phyloP scores from a whole-genome alignment of 1,140 invertebrate genomes.

The Galendromus occidentalis region DNA sequence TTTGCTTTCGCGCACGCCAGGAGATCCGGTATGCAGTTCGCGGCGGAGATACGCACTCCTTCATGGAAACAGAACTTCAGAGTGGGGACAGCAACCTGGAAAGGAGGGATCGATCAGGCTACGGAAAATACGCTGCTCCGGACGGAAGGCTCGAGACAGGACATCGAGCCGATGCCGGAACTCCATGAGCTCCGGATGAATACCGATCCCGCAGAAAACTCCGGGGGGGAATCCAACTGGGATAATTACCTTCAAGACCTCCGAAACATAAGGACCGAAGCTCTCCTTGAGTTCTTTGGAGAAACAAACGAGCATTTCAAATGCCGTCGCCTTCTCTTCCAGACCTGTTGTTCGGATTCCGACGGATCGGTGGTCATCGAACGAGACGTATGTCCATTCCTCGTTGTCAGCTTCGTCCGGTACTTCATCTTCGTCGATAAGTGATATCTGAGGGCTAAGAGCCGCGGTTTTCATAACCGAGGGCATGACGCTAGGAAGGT shows the following conservation, averaged over 20 bases:
- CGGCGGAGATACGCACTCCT: conserved; percentile 63
- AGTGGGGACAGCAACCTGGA: conserved; percentile 54
- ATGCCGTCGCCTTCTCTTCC: conserved; percentile 96
- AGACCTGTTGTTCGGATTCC: conserved; percentile 46
- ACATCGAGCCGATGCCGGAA: too few species aligned
- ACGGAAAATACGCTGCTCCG: too few species aligned
- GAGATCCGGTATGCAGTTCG: conserved; percentile 80
- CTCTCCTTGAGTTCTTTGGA: conserved; percentile 89
- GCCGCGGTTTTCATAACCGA: conserved; percentile 84
- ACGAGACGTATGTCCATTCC: conserved; percentile 92
- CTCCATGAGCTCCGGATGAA: too few species aligned
- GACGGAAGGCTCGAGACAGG: too few species aligned
- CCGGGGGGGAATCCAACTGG: neutral
- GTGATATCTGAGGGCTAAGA: conserved; percentile 89
- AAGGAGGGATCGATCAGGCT: too few species aligned
- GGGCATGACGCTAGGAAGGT: conserved; percentile 90
- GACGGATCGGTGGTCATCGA: conserved; percentile 60
- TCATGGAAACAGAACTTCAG: conserved; percentile 99
- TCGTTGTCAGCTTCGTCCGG: conserved; percentile 56
- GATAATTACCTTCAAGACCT: conserved; percentile 65
- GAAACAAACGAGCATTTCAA: conserved; percentile 97
- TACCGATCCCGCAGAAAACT: neutral
- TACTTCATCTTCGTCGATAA: conserved; percentile 49
- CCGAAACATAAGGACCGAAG: conserved; percentile 81
- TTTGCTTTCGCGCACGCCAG: conserved; percentile 77